A percentile compares a stretch with the other conserved stretches of the same genome.
phyloP scores from a whole-genome alignment of 2,888 invertebrate genomes.

The Thera britannica region DNA sequence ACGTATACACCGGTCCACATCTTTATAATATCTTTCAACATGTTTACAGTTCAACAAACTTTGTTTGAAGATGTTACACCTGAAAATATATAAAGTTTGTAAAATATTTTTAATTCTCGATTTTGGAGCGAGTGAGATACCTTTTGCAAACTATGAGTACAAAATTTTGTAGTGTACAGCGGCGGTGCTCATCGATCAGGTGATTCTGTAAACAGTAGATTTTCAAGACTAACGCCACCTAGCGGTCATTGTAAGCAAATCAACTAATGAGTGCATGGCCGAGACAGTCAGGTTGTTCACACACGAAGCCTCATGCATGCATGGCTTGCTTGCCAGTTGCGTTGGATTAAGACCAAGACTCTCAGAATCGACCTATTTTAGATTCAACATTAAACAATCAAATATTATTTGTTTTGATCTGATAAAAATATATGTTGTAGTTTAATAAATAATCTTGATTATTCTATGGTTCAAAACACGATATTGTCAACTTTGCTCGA shows the following conservation, averaged over 20 bases:
- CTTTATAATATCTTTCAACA: conserved; percentile 77
- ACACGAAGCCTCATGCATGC: conserved; percentile 16
- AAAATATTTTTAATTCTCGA: not conserved
- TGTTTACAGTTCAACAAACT: conserved; percentile 77
- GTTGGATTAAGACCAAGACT: too few species aligned
- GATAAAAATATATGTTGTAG: too few species aligned
- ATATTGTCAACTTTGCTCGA: too few species aligned
- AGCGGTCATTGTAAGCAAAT: conserved; percentile 34
- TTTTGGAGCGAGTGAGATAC: not conserved
- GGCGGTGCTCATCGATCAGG: not conserved
- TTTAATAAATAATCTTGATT: too few species aligned
- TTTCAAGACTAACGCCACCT: conserved; percentile 49
- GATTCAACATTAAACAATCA: too few species aligned
- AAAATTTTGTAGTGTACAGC: not conserved
- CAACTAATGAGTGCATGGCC: conserved; percentile 14
- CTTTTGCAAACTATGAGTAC: not conserved
- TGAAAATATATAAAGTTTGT: conserved; percentile 7
- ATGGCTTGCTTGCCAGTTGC: conserved; percentile 7
- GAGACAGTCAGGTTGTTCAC: conserved; percentile 9
- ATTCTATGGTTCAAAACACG: too few species aligned
- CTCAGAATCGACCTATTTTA: too few species aligned
- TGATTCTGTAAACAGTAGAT: not conserved
- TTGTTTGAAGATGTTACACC: conserved; percentile 39
- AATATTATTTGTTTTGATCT: too few species aligned
- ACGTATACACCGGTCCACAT: conserved; percentile 55